Evolutionary conservation across 2,113 vertebrate genomes (phyloP).

Genomic region (Thymallus thymallus): DNA sequence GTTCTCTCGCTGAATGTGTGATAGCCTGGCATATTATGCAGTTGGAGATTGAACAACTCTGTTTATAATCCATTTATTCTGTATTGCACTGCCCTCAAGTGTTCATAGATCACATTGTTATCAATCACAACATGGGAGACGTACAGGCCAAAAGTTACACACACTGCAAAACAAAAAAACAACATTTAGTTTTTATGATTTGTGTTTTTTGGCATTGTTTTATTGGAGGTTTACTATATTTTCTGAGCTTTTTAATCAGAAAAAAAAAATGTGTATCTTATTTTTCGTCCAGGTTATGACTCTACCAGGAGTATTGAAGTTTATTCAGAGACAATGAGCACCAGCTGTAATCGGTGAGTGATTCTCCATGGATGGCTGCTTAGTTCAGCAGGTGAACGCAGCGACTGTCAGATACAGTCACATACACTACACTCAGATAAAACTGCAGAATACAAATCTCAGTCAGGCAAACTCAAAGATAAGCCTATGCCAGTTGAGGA

Average conservation of each 20-base stretch:
- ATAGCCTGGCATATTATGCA: background rate
- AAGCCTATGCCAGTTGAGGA: background rate
- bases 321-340: slow-evolving; percentile 58
- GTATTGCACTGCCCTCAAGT: slow-evolving; percentile 63
- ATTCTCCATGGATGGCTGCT: background rate
- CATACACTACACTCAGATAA: background rate
- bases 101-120: slow-evolving; percentile 18
- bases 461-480: background rate
- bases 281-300: slow-evolving; percentile 51
- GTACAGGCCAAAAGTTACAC: background rate
- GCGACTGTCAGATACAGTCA: background rate
- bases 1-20: background rate
- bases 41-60: background rate
- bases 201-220: too few species aligned
- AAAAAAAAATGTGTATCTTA: too few species aligned
- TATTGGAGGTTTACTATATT: too few species aligned
- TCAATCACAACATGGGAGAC: background rate
- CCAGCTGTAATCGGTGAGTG: slow-evolving; percentile 60
- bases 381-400: background rate
- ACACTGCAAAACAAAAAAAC: too few species aligned
- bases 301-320: slow-evolving; percentile 21
- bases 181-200: background rate
- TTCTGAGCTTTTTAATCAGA: too few species aligned
- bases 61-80: slow-evolving; percentile 19
- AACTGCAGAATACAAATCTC: background rate